phyloP scores from a whole-genome alignment of 2,888 invertebrate species.

The Psylliodes chrysocephalus region DNA sequence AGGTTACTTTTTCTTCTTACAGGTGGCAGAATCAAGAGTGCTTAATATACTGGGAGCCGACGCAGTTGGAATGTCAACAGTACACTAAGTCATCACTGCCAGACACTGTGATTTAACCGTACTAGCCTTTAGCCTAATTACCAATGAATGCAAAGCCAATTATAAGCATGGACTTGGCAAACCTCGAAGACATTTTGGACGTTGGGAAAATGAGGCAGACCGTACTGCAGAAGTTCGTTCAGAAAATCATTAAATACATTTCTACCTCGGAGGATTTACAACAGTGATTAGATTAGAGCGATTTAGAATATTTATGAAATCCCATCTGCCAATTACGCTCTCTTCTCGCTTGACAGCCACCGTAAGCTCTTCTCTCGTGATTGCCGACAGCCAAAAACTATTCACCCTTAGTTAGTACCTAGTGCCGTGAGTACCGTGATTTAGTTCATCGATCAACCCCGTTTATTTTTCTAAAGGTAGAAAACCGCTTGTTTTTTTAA shows the following conservation, averaged over 20 bases:
- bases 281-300: not conserved
- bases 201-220: constrained; percentile 78
- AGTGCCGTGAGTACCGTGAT: too few relatives aligned
- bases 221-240: constrained; percentile 74
- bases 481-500: too few relatives aligned
- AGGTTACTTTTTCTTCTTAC: not conserved
- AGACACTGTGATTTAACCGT: constrained; percentile 92
- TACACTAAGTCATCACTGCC: constrained; percentile 86
- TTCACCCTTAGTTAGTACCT: too few relatives aligned
- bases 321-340: too few relatives aligned
- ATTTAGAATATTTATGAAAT: too few relatives aligned
- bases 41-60: constrained; percentile 75
- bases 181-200: constrained; percentile 84
- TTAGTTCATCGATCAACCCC: too few relatives aligned
- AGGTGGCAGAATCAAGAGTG: not conserved
- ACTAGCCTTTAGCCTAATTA: constrained; percentile 93
- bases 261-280: constrained; percentile 63
- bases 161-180: constrained; percentile 81
- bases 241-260: constrained; percentile 68
- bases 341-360: too few relatives aligned
- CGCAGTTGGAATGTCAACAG: constrained; percentile 86
- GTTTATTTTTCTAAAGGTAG: too few relatives aligned
- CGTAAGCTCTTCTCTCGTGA: too few relatives aligned
- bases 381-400: too few relatives aligned
- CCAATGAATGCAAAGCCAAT: constrained; percentile 87